Base-by-base conservation (phyloP, 2,113 vertebrate species). In the Columbina picui region DNA sequence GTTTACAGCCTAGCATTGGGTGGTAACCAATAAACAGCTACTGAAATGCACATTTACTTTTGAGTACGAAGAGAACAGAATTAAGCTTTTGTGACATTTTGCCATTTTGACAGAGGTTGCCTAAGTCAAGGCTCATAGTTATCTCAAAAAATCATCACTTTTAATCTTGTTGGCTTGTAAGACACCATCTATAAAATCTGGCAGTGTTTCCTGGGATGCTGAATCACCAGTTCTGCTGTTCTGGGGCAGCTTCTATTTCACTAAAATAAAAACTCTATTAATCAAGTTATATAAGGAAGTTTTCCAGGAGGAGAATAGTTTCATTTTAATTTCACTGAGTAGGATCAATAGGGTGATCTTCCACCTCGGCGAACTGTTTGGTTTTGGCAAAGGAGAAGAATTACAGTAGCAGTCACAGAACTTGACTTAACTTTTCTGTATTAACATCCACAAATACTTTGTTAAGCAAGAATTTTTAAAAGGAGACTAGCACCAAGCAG, bases 361-460 rank as follows among this genome's bases (percentile, higher is more conserved):
- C 17, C 38, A 75, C 29, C 34, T 84, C 63, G 55, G 38, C 15
- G 76, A 87, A 60, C 56, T 38, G 12, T 50, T 55, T 47, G 30
- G 25, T n/a, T 94, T 87, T 70, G 47, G 80, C 41, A 93, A 76
- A 82, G 41, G 30, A 61, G 39, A 65, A 74, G 41, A 60, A 57
- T 74, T 84, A 77, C 12, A 38, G 41, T 7, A 79, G 41, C 36
- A 79, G 36, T 27, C 53, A 74, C 47, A 6, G 38, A 18, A 53
- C 53, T 34, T 38, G 34, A 74, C 23, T 64, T 61, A 55, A 27
- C 34, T 49, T 84, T 89, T 57, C 43, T 49, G 39, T 77, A 32
- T 45, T 74, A 70, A 76, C 26, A 74, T 11, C 59, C 52, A 10
- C 19, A 68, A 69, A 18, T 50, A 78, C 64, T 78, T 34, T n/a